Percentiles rank a stretch among this genome's conserved stretches.
Conservation (phyloP, 2,113 vertebrate genomes). For the Pelusios castaneus region DNA sequence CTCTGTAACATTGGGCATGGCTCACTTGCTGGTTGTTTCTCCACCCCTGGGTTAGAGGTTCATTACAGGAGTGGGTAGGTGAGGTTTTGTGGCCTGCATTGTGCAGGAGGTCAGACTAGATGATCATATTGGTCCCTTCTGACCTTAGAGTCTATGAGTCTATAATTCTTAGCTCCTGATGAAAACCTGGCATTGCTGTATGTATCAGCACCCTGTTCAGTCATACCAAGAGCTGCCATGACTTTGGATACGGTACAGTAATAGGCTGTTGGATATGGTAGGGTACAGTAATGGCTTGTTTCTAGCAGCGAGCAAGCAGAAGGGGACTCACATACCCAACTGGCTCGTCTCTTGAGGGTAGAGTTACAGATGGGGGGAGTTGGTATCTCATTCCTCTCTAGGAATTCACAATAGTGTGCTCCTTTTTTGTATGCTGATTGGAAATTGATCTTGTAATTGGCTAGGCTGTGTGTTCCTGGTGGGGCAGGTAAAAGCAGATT, state of each 20-base stretch:
- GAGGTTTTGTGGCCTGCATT: too few species aligned
- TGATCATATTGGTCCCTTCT: too few species aligned
- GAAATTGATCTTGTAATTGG: constrained; percentile 7
- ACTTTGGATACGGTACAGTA: constrained; percentile 1
- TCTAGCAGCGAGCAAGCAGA: constrained; percentile 21
- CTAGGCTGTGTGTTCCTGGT: neutral
- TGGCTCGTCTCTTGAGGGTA: neutral
- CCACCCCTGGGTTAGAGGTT: too few species aligned
- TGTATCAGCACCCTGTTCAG: neutral
- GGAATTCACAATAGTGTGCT: constrained; percentile 31
- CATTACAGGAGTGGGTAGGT: too few species aligned
- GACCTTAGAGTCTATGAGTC: too few species aligned
- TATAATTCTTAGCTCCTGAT: neutral
- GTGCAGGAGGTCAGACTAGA: too few species aligned
- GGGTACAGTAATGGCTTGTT: constrained; percentile 11
- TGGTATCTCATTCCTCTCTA: neutral
- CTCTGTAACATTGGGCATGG: too few species aligned
- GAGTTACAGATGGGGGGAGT: constrained; percentile 22
- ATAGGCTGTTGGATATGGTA: neutral
- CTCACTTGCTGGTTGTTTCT: too few species aligned
- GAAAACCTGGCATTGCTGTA: neutral
- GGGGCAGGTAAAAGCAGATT: neutral
- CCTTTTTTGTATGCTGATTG: neutral
- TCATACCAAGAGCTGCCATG: neutral
- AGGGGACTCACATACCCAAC: neutral